Percentiles rank a stretch among this genome's conserved stretches.
phyloP scores from a whole-genome alignment of 1,140 invertebrate genomes.

The Magallana gigas region DNA sequence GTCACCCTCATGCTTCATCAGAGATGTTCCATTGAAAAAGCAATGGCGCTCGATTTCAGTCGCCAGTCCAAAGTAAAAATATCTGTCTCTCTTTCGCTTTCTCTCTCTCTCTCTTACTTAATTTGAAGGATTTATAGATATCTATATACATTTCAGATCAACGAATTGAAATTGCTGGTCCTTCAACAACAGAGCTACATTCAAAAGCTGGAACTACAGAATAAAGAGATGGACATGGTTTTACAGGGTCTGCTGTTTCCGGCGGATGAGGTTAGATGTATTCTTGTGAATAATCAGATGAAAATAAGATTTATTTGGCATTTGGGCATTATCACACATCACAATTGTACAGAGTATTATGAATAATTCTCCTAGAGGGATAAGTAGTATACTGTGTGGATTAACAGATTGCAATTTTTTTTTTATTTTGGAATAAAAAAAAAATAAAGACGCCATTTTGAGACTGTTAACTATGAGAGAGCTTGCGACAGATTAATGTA shows the following conservation, averaged over 20 bases:
- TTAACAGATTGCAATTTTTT: too few species aligned
- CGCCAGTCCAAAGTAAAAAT: slow-evolving; percentile 34
- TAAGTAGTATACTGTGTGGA: too few species aligned
- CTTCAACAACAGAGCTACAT: slow-evolving; percentile 42
- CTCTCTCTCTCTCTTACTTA: not conserved
- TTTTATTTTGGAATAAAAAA: too few species aligned
- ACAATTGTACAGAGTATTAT: too few species aligned
- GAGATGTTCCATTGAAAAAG: slow-evolving; percentile 40
- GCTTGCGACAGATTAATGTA: too few species aligned
- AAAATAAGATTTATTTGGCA: too few species aligned
- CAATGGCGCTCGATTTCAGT: slow-evolving; percentile 42
- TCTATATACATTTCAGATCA: not conserved
- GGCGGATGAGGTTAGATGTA: not conserved
- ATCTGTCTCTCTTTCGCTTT: not conserved
- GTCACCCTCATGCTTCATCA: slow-evolving; percentile 7
- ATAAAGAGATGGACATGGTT: slow-evolving; percentile 38
- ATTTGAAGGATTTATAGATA: not conserved
- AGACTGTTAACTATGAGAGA: too few species aligned
- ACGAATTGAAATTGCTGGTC: slow-evolving; percentile 38
- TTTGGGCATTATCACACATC: too few species aligned
- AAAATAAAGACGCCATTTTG: too few species aligned
- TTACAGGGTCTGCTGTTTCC: slow-evolving; percentile 28
- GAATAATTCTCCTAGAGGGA: too few species aligned
- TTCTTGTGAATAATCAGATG: too few species aligned
- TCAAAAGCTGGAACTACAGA: slow-evolving; percentile 31